These are phyloP conservation scores for Petaurus breviceps DNA, from an alignment of 2,113 vertebrate genomes.

Conservation along the genomic window DNA sequence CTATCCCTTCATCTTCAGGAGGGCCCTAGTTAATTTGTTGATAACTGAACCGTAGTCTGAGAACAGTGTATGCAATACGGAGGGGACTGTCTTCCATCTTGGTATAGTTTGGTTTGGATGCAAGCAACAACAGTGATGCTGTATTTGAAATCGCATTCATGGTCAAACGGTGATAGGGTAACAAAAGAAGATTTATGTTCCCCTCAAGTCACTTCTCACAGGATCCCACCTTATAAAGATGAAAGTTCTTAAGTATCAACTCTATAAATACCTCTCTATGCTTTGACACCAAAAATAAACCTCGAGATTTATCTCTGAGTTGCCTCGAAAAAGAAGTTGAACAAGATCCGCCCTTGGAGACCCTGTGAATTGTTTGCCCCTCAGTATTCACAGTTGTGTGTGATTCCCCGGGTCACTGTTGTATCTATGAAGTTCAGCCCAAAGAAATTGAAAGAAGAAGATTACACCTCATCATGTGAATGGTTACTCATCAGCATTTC, in stretches of 20 bases:
- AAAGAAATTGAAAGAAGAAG: slow-evolving; percentile 44
- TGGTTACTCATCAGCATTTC: slow-evolving; percentile 21
- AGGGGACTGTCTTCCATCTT: neutral
- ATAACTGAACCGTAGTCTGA: neutral
- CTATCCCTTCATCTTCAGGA: neutral
- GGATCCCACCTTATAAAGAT: slow-evolving; percentile 3
- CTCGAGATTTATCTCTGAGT: slow-evolving; percentile 25
- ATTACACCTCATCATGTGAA: slow-evolving; percentile 16
- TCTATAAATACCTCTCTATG: slow-evolving; percentile 28
- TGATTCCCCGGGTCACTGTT: neutral
- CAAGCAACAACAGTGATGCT: neutral
- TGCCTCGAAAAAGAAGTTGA: slow-evolving; percentile 53
- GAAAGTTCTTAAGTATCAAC: slow-evolving; percentile 28
- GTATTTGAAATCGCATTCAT: neutral
- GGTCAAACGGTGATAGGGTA: neutral
- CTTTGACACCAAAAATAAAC: slow-evolving; percentile 18
- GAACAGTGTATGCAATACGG: neutral
- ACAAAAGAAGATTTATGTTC: slow-evolving; percentile 19
- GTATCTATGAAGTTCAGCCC: neutral
- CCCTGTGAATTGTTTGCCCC: neutral
- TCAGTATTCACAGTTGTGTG: neutral
- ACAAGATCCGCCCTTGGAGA: slow-evolving; percentile 42
- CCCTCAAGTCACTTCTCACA: slow-evolving; percentile 38
- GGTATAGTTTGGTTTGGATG: neutral
- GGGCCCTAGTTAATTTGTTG: neutral